Conservation (phyloP, 2,113 vertebrate genomes). For the Myxocyprinus asiaticus region DNA sequence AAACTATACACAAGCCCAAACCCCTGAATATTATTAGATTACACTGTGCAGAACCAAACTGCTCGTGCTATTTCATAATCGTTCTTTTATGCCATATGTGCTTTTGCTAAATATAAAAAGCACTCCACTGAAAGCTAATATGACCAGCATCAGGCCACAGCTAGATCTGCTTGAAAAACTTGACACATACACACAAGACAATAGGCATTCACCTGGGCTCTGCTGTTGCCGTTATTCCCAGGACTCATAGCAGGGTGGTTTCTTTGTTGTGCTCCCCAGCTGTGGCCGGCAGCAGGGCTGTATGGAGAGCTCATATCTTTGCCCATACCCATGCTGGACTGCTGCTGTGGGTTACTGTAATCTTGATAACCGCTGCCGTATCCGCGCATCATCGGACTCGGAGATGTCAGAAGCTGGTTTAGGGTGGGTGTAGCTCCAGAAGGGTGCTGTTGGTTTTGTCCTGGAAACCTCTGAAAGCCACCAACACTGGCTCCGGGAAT, state of each 20-base stretch:
- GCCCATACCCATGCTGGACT: slow-evolving; percentile 75
- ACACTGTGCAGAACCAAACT: neutral
- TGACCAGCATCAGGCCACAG: slow-evolving; percentile 29
- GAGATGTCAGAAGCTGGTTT: slow-evolving; percentile 89
- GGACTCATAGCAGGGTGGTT: slow-evolving; percentile 84
- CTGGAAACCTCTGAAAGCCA: slow-evolving; percentile 84
- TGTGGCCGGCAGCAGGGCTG: slow-evolving; percentile 76
- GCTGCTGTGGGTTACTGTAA: slow-evolving; percentile 76
- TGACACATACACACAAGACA: neutral
- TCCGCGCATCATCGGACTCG: slow-evolving; percentile 89
- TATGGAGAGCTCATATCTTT: slow-evolving; percentile 86
- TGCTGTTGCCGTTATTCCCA: slow-evolving; percentile 79
- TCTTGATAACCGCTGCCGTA: slow-evolving; percentile 85
- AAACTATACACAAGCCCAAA: neutral
- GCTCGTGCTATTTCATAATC: neutral
- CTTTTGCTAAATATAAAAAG: neutral
- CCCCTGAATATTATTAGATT: neutral
- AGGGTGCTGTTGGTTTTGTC: slow-evolving; percentile 82
- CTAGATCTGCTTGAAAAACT: slow-evolving; percentile 2
- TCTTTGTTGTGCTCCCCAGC: slow-evolving; percentile 86
- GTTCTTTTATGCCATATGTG: no score
- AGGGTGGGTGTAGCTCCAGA: slow-evolving; percentile 89
- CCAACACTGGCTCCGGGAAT: slow-evolving; percentile 67
- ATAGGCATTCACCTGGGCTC: slow-evolving; percentile 80
- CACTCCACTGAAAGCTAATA: neutral